Evolutionary conservation across 2,888 invertebrate genomes (phyloP).

Genomic region (Dioctria rufipes): DNA sequence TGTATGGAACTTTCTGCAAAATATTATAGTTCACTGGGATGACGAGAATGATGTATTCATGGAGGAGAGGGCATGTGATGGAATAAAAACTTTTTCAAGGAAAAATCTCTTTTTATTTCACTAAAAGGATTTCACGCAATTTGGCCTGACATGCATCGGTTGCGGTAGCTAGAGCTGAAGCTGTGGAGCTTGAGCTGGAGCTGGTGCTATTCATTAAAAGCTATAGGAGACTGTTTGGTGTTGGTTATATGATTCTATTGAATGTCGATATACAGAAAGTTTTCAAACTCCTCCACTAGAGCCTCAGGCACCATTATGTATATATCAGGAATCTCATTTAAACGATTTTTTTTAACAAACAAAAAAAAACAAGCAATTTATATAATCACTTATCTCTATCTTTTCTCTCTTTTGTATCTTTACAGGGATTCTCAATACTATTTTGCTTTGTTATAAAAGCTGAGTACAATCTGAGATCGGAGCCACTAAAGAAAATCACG

Average conservation of each 20-base stretch:
- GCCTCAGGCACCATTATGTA: too few species aligned
- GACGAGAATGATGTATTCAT: constrained; percentile 44
- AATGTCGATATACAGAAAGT: neutral
- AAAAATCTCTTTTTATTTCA: neutral
- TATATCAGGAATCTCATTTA: too few species aligned
- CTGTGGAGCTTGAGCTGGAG: too few species aligned
- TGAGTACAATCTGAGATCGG: constrained; percentile 66
- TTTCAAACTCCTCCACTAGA: too few species aligned
- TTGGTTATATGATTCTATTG: neutral
- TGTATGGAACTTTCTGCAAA: constrained; percentile 32
- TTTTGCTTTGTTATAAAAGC: constrained; percentile 70
- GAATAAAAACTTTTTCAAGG: neutral
- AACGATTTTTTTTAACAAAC: neutral
- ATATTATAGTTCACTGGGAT: constrained; percentile 37
- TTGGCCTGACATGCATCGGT: too few species aligned
- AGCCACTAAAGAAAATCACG: constrained; percentile 64
- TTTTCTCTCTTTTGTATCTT: constrained; percentile 41
- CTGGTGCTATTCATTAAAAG: neutral
- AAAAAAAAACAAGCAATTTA: neutral
- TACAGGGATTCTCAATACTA: constrained; percentile 69
- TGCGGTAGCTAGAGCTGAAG: too few species aligned
- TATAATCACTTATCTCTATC: neutral
- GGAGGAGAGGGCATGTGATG: neutral
- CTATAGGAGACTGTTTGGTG: too few species aligned
- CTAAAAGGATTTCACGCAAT: neutral